Base-by-base conservation (phyloP, 1,140 invertebrate genomes). In the Saccostrea glomerata region DNA sequence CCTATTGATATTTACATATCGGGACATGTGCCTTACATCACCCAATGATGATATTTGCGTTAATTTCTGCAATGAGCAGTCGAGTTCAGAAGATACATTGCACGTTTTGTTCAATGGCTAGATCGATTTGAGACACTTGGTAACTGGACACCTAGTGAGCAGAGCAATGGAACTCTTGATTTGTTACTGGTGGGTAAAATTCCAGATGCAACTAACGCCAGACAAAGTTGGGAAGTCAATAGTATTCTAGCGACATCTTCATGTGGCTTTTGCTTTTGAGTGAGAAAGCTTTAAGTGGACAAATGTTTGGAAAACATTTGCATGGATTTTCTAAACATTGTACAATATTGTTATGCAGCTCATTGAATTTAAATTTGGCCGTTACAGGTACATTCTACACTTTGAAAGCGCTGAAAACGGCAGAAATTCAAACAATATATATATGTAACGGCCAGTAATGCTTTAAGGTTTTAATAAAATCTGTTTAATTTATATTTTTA, bases 21-120 rank as follows among this genome's bases (percentile, higher is more conserved):
- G 70, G 70, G 70, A 77, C n/a, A 36, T 77, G 70, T 77, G 70
- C 70, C 70, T 77, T 77, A 77, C 70, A 77, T 77, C 70, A 30
- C 70, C 70, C 23, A 36, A 77, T 77, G 70, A 77, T 77, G 70
- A 77, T 77, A 77, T 77, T 77, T 77, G 25, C 70, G 12, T 77
- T 77, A 17, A 63, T 63, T 63, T 63, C 58, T 63, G 58, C 58
- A 17, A n/a, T n/a, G 5, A 63, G 15, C 17, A 5, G 15, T 63
- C 58, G 58, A 63, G 17, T 63, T 63, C 23, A 30, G 70, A 36
- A 77, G 70, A 77, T 36, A 40, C 9, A 30, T 15, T 30, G 70
- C 25, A 77, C 70, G 23, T 13, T 77, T 25, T 30, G 70, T 77
- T 36, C 70, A 30, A 77, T 13, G 70, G 25, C 25, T 36, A 36